Percentiles rank a stretch among this genome's conserved stretches.
phyloP scores from a whole-genome alignment of 2,797 vertebrate species.

The Mergus octosetaceus region DNA sequence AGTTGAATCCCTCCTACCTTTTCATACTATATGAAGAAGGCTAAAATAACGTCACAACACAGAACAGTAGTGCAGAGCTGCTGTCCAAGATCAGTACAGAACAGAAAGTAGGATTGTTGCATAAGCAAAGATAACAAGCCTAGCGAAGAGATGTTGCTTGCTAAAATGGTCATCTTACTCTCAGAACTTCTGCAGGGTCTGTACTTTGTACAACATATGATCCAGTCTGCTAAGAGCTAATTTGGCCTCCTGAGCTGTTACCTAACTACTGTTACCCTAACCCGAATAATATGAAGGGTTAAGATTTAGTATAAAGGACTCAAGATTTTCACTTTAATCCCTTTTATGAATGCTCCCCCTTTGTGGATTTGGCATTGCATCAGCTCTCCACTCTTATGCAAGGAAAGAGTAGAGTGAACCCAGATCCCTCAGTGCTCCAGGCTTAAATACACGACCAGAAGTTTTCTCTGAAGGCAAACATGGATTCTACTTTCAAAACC shows the following conservation, averaged over 20 bases:
- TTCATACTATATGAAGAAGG: not conserved
- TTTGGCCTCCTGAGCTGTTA: not conserved
- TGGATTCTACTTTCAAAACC: not conserved
- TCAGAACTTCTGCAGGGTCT: not conserved
- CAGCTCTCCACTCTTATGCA: not conserved
- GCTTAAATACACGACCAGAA: not conserved
- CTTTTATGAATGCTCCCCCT: not conserved
- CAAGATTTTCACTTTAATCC: not conserved
- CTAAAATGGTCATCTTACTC: too few relatives aligned
- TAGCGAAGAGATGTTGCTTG: not conserved
- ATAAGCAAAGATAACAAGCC: not conserved
- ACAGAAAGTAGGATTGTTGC: not conserved
- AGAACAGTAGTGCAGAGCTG: not conserved
- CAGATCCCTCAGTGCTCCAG: too few relatives aligned
- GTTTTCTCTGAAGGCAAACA: accelerated
- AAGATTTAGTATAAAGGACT: not conserved
- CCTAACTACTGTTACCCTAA: not conserved
- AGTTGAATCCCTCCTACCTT: not conserved
- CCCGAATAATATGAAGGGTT: not conserved
- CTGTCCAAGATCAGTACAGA: not conserved
- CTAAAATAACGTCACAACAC: not conserved
- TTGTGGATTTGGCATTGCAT: not conserved
- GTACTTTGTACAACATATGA: not conserved
- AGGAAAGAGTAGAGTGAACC: not conserved
- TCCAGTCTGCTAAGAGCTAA: not conserved